phyloP scores from a whole-genome alignment of 2,113 vertebrate species.

The Podarcis cretensis region DNA sequence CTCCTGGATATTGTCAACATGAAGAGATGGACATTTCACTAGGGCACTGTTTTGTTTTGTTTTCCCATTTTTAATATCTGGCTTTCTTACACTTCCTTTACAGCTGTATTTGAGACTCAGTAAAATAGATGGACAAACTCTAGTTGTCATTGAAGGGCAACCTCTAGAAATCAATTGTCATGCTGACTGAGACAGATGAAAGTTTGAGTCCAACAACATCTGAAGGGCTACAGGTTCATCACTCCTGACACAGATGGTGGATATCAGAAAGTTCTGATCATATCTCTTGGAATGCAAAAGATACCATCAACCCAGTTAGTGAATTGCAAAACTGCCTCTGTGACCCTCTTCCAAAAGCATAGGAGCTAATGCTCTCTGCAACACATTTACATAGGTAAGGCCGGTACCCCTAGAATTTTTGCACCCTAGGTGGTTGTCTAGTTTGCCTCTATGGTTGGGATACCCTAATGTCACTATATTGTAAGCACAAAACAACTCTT shows the following conservation, averaged over 20 bases:
- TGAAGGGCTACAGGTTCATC: not conserved
- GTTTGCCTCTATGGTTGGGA: conserved; percentile 35
- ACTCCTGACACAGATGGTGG: not conserved
- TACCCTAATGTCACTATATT: no score
- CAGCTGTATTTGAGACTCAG: not conserved
- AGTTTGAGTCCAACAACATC: not conserved
- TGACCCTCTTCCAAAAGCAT: not conserved
- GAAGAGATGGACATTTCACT: not conserved
- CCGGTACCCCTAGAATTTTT: not conserved
- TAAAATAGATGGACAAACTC: not conserved
- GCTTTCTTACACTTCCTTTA: not conserved
- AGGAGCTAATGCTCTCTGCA: no score
- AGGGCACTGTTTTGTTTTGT: not conserved
- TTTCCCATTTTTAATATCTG: not conserved
- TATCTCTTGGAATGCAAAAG: not conserved
- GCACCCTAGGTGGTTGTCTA: not conserved
- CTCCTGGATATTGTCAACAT: not conserved
- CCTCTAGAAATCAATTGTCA: not conserved
- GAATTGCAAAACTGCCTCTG: not conserved
- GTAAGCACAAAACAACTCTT: no score
- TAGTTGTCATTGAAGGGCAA: not conserved
- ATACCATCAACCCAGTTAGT: not conserved
- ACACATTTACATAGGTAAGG: not conserved
- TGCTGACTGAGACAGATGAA: not conserved
- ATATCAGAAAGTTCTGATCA: not conserved